Evolutionary conservation across 2,113 vertebrate genomes (phyloP).

Genomic region (Bubalus kerabau): DNA sequence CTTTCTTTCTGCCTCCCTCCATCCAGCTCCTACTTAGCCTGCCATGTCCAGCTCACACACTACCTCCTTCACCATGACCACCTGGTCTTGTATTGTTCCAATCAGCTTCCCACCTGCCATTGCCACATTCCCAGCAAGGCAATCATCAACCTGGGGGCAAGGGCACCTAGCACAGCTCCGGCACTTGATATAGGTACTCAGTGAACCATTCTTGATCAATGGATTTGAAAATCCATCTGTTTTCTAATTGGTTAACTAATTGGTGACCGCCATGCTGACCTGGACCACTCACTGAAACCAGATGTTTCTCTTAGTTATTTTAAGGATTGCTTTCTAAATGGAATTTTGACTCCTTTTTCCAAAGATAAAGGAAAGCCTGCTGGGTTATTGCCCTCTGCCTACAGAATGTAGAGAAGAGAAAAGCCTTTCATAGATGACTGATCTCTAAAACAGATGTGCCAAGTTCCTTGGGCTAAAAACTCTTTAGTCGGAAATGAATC

Average conservation of each 20-base stretch:
- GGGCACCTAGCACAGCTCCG: background rate
- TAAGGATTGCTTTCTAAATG: slow-evolving; percentile 62
- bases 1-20: background rate
- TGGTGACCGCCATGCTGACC: slow-evolving; percentile 47
- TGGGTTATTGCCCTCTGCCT: slow-evolving; percentile 61
- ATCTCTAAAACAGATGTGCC: slow-evolving; percentile 71
- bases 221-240: slow-evolving; percentile 44
- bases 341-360: slow-evolving; percentile 63
- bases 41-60: background rate
- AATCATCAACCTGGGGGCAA: background rate
- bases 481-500: slow-evolving; percentile 64
- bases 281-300: slow-evolving; percentile 40
- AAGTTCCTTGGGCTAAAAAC: slow-evolving; percentile 69
- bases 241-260: slow-evolving; percentile 46
- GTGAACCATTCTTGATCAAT: slow-evolving; percentile 13
- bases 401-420: slow-evolving; percentile 47
- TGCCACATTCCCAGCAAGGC: background rate
- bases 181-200: background rate
- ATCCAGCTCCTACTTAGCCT: background rate
- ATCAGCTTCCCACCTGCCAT: background rate
- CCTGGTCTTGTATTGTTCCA: background rate
- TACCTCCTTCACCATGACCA: background rate
- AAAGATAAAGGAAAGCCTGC: slow-evolving; percentile 66
- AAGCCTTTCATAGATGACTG: slow-evolving; percentile 67
- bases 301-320: slow-evolving; percentile 66